Percentiles rank a stretch among this genome's conserved stretches.
Evolutionary conservation across 2,113 vertebrate genomes (phyloP).

Genomic region (Pedetes capensis): DNA sequence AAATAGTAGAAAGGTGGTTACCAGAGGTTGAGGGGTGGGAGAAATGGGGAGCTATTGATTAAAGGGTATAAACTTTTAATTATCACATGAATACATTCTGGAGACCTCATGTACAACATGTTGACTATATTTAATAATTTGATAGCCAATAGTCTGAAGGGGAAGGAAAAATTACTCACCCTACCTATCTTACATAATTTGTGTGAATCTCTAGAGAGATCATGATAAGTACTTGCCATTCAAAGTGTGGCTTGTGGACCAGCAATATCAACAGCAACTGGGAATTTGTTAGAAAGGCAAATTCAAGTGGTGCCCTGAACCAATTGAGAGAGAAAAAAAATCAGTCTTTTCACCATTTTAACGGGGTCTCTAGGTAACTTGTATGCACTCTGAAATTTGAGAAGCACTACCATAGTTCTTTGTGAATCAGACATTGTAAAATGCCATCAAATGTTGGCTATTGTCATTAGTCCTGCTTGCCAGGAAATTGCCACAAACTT

Average conservation of each 20-base stretch:
- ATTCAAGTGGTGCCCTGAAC: not conserved
- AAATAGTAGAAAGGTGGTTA: no score
- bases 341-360: not conserved
- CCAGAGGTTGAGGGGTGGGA: accelerated
- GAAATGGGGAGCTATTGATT: no score
- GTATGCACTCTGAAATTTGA: not conserved
- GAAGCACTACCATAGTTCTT: not conserved
- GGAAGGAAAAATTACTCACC: not conserved
- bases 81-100: not conserved
- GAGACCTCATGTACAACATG: not conserved
- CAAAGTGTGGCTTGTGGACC: not conserved
- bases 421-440: slow-evolving; percentile 40
- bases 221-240: not conserved
- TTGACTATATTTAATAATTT: not conserved
- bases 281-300: not conserved
- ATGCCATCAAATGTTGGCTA: not conserved
- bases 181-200: not conserved
- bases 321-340: not conserved
- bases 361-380: not conserved
- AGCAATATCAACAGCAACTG: not conserved
- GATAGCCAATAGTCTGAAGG: not conserved
- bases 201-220: not conserved
- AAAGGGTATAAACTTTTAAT: not conserved
- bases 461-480: not conserved
- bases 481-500: not conserved